Percentiles rank a stretch among this genome's conserved stretches.
Evolutionary conservation across 2,797 vertebrate genomes (phyloP).

Genomic region (Centropyge bicolor): DNA sequence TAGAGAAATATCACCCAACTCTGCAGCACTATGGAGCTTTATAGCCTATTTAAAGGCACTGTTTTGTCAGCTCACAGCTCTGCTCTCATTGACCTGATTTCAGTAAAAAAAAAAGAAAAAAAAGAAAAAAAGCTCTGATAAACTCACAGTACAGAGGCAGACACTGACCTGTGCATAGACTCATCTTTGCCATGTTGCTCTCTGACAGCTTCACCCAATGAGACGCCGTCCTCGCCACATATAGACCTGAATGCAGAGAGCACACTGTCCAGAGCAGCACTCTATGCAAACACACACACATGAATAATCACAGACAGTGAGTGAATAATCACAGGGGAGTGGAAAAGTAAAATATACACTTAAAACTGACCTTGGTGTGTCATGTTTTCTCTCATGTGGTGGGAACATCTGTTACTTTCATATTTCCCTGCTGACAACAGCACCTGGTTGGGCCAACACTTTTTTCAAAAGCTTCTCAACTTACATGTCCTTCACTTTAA

Average conservation of each 20-base stretch:
- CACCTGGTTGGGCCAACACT: not conserved
- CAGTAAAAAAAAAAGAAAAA: no score
- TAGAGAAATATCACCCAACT: not conserved
- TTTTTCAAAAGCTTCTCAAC: not conserved
- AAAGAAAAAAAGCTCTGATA: no score
- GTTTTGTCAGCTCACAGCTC: not conserved
- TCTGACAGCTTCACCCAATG: constrained; percentile 79
- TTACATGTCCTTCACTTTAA: not conserved
- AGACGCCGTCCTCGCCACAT: constrained; percentile 83
- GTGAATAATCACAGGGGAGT: not conserved
- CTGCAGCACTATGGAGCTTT: not conserved
- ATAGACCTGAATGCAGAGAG: constrained; percentile 84
- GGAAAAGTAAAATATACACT: not conserved
- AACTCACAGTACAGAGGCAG: not conserved
- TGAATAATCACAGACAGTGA: no score
- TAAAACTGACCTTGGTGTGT: not conserved
- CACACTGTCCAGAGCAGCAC: constrained; percentile 65
- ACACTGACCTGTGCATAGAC: constrained; percentile 88
- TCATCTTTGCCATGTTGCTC: constrained; percentile 92
- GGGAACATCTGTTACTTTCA: not conserved
- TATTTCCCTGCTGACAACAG: not conserved
- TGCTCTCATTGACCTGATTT: not conserved
- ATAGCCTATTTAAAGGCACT: not conserved
- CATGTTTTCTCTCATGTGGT: not conserved
- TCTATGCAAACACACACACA: constrained; percentile 66